Percentiles rank a stretch among this genome's conserved stretches.
Conservation (phyloP, 2,797 vertebrate species). For the Aeoliscus strigatus region DNA sequence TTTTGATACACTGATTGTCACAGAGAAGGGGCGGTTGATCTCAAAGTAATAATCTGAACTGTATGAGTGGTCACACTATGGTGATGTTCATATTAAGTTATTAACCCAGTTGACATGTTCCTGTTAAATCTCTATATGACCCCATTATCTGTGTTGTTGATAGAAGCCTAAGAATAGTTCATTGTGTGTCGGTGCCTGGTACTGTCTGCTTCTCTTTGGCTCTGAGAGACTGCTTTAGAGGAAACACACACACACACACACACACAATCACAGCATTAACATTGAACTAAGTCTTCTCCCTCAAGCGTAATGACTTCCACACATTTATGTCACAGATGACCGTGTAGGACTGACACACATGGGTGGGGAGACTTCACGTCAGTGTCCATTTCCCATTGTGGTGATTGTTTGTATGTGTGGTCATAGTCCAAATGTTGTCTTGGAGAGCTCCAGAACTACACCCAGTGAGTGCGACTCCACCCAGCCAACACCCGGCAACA, state of each 20-base stretch:
- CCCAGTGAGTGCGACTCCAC: constrained; percentile 41
- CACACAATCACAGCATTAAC: too few relatives aligned
- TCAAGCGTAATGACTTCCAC: too few relatives aligned
- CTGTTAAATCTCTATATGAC: constrained; percentile 28
- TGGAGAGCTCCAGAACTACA: constrained; percentile 46
- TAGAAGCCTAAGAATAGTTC: constrained; percentile 57
- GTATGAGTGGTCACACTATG: constrained; percentile 1
- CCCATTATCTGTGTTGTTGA: constrained; percentile 30
- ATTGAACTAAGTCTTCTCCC: too few relatives aligned
- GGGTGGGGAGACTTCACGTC: constrained; percentile 26
- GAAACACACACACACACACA: constrained; percentile 11
- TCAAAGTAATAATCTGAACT: constrained; percentile 4
- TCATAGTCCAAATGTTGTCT: constrained; percentile 50
- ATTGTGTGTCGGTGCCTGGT: constrained; percentile 69
- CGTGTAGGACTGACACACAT: neutral
- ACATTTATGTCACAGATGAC: too few relatives aligned
- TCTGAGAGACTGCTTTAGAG: neutral
- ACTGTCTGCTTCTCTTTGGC: too few relatives aligned
- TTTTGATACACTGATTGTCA: constrained; percentile 9
- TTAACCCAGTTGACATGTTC: too few relatives aligned
- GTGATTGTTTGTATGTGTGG: constrained; percentile 24
- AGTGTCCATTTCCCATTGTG: constrained; percentile 25
- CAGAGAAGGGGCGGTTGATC: constrained; percentile 5
- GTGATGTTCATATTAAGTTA: too few relatives aligned
- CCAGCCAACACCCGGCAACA: constrained; percentile 15